These are phyloP conservation scores for Sphenopsis melanotis DNA, from an alignment of 2,797 vertebrate species.

Conservation along the genomic window DNA sequence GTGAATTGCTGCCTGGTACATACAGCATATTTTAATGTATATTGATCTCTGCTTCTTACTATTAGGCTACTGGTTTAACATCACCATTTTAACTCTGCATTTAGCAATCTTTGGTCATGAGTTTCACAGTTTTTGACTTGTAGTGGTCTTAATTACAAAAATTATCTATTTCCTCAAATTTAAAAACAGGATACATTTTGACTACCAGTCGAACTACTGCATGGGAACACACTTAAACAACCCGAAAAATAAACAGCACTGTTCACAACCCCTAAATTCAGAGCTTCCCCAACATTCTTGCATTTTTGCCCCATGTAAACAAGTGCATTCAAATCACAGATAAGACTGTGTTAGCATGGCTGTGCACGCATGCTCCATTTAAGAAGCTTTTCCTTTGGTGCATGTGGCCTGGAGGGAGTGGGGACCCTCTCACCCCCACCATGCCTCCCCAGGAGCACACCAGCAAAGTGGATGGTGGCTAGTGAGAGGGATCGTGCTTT, in stretches of 20 bases:
- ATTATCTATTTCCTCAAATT: neutral
- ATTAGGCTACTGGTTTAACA: neutral
- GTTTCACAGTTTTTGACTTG: neutral
- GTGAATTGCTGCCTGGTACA: slow-evolving; percentile 17
- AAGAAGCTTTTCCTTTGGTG: neutral
- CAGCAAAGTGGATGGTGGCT: neutral
- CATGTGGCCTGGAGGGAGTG: neutral
- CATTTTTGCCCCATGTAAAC: neutral
- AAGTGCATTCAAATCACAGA: neutral
- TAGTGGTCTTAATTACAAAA: neutral
- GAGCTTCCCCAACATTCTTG: neutral
- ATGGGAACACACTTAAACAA: neutral
- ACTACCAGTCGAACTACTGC: neutral
- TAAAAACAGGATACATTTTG: neutral
- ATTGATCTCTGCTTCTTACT: neutral
- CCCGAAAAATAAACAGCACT: neutral
- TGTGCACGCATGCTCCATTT: fast-evolving
- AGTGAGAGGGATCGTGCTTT: neutral
- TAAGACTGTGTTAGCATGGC: neutral
- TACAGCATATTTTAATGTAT: neutral
- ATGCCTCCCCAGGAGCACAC: neutral
- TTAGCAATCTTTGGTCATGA: neutral
- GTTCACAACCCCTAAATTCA: neutral
- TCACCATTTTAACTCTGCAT: neutral
- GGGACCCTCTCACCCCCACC: neutral